phyloP scores from a whole-genome alignment of 2,797 vertebrate species.

The Thalassophryne amazonica region DNA sequence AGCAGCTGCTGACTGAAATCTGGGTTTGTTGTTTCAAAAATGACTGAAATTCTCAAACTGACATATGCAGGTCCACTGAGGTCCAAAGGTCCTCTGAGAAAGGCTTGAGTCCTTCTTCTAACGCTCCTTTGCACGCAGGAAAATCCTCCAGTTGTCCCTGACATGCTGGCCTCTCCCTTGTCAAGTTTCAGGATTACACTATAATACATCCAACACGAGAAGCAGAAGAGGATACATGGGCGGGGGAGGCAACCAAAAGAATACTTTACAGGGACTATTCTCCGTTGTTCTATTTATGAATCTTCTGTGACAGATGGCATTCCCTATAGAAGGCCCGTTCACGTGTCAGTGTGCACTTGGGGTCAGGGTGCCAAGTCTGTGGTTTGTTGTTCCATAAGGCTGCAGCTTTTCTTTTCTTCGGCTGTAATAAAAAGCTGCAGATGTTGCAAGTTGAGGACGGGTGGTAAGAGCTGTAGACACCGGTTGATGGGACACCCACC shows the following conservation, averaged over 20 bases:
- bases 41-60: slow-evolving; percentile 15
- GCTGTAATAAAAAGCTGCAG: slow-evolving; percentile 30
- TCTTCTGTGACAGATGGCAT: slow-evolving; percentile 33
- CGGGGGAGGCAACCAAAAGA: slow-evolving; percentile 40
- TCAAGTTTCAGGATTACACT: slow-evolving; percentile 64
- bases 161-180: slow-evolving; percentile 72
- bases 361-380: slow-evolving; percentile 20
- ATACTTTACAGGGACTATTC: slow-evolving; percentile 10
- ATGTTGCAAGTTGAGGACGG: slow-evolving; percentile 39
- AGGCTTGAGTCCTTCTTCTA: slow-evolving; percentile 21
- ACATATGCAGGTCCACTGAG: slow-evolving; percentile 21
- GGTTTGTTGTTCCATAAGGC: slow-evolving; percentile 25
- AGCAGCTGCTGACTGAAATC: slow-evolving; percentile 11
- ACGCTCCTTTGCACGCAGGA: slow-evolving; percentile 14
- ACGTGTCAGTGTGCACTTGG: slow-evolving; percentile 10
- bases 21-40: slow-evolving; percentile 2
- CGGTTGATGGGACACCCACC: slow-evolving; percentile 35
- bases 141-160: slow-evolving; percentile 31
- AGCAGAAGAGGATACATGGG: slow-evolving; percentile 73
- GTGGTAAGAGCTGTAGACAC: slow-evolving; percentile 13
- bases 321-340: slow-evolving; percentile 17
- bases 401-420: slow-evolving; percentile 21
- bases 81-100: slow-evolving; percentile 35
- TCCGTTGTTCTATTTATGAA: slow-evolving; percentile 28
- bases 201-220: slow-evolving; percentile 64